Evolutionary conservation across 2,113 vertebrate species (phyloP).

Genomic region (Clinocottus analis): DNA sequence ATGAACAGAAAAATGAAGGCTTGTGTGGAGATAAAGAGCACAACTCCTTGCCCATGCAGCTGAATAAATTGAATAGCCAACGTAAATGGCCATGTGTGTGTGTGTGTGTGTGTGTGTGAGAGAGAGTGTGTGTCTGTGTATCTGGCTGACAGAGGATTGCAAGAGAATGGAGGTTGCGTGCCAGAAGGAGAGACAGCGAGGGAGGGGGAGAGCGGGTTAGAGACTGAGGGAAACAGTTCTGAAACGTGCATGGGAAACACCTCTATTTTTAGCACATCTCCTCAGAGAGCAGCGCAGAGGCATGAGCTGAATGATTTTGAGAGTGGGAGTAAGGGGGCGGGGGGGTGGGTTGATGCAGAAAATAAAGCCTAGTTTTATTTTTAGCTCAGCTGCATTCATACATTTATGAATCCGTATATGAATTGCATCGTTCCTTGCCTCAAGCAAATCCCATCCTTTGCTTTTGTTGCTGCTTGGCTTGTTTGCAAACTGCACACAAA

Average conservation of each 20-base stretch:
- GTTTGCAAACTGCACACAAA: slow-evolving; percentile 53
- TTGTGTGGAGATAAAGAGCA: slow-evolving; percentile 11
- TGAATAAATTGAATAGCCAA: slow-evolving; percentile 39
- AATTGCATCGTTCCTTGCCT: slow-evolving; percentile 53
- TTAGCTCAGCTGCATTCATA: slow-evolving; percentile 67
- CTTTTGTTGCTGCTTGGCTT: slow-evolving; percentile 60
- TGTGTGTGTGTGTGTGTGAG: background rate
- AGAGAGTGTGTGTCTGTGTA: background rate
- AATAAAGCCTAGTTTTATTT: slow-evolving; percentile 64
- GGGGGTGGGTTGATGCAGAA: slow-evolving; percentile 7
- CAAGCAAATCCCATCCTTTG: slow-evolving; percentile 52
- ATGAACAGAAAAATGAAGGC: too few relatives aligned
- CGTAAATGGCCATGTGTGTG: slow-evolving; percentile 13
- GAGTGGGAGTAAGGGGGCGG: slow-evolving; percentile 16
- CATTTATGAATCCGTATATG: slow-evolving; percentile 64
- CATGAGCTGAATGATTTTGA: slow-evolving; percentile 73
- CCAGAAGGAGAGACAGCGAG: slow-evolving; percentile 9
- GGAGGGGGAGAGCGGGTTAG: slow-evolving; percentile 33
- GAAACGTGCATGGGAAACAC: slow-evolving; percentile 76
- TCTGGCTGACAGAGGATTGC: slow-evolving; percentile 43
- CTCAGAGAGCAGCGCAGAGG: slow-evolving; percentile 57
- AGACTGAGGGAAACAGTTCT: slow-evolving; percentile 62
- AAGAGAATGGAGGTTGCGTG: slow-evolving; percentile 26
- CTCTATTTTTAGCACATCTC: slow-evolving; percentile 77
- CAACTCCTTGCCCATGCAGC: slow-evolving; percentile 22